Base-by-base conservation (phyloP, 2,888 invertebrate genomes). In the Morpho achilles region DNA sequence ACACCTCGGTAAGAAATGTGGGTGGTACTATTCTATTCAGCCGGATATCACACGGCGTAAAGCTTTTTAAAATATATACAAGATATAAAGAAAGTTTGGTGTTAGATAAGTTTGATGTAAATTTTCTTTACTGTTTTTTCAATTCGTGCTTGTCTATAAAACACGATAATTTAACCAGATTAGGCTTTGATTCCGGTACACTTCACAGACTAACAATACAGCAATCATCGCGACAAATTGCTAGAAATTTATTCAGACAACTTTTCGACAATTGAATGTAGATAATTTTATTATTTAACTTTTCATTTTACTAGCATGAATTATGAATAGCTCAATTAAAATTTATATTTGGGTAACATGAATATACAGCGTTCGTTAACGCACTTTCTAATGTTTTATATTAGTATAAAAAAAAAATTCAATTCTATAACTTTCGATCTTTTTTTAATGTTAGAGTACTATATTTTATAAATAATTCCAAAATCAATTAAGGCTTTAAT, bases 141-240 rank as follows among this genome's bases (percentile, higher is more conserved):
- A 23, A 42, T 42, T 47, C 3, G 47, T 32, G 41, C 42, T 42
- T 54, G 42, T 48, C 54, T 54, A 45, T 54, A 42, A 61, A 56
- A 57, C 49, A 52, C 47, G 66, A 69, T 66, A 65, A 72, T 75
- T 74, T 74, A 69, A 77, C 73, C 69, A 78, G 74, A 76, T 77
- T 79, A 71, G 69, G 70, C 74, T 82, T 80, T 74, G 75, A 84
- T 86, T 89, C 87, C 87, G 89, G 87, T 84, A 88, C 87, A 88
- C 76, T 89, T 88, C 82, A 68, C 80, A 74, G 77, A 76, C 80
- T 87, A 90, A 89, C 89, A 80, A 90, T 75, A 82, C 84, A 70
- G 75, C 67, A 71, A 74, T 71, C 75, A 75, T 72, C 70, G 76
- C 77, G 72, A 74, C 67, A 87, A 89, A 87, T 88, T 82, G 76